Evolutionary conservation across 1,140 invertebrate species (phyloP), one percentile per base, ranked within the genome.

Genomic region (Penaeus indicus): DNA sequence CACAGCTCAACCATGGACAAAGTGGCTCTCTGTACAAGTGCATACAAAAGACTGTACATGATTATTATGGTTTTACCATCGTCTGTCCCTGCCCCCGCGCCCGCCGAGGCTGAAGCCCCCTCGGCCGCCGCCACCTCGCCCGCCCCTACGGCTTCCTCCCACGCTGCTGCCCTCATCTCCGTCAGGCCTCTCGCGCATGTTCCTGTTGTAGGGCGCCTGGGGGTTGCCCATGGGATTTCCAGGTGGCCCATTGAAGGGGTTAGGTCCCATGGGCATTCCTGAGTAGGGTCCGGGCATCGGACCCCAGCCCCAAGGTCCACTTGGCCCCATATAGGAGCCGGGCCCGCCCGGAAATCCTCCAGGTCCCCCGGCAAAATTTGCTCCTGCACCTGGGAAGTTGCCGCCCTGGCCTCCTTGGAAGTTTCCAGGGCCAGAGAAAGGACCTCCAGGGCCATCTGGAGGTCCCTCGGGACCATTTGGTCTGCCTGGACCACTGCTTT

Each of bases 281-380:
- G 83, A 85, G 60, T 85, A 85, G n/a, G 83, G 83, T 32, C 83
- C 83, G 27, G 83, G 83, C 69, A 75, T 67, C 32, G 83, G 83
- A 21, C 83, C 60, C 67, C 83, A 85, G 67, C 83, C 83, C 83
- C 83, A 85, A 72, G 83, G 83, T 61, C 83, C 83, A 75, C 67
- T 72, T 27, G 67, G 67, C 25, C 47, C 67, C 67, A 85, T 85
- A 42, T 75, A 85, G 32, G 83, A 85, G 60, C 83, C 83, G 19
- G 83, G 83, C n/a, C 83, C 83, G 77, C 69, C 62, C 11, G 67
- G 67, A 25, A 75, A 85, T n/a, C 83, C 83, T 61, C 83, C 42
- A 19, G 83, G 38, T 25, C 78, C 38, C 42, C 67, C 82, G 19
- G 63, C 32, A 72, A 60, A 85, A 60, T 27, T 75, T 42, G 38